Percentiles rank a stretch among this genome's conserved stretches.
Evolutionary conservation across 2,797 vertebrate genomes (phyloP).

Genomic region (Anomalospiza imberbis): DNA sequence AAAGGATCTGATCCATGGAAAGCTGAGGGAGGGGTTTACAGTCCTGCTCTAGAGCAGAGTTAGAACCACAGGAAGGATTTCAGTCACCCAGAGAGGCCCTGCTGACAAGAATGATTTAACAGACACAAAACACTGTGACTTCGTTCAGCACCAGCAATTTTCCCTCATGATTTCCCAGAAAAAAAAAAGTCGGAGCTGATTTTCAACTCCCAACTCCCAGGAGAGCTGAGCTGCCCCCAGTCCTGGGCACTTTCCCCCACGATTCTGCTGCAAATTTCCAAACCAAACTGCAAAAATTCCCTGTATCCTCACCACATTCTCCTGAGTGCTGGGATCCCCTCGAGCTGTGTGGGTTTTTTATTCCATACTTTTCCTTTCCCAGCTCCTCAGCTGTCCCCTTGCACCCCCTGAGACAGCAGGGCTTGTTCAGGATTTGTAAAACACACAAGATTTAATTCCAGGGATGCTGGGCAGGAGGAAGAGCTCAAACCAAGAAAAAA

Average conservation of each 20-base stretch:
- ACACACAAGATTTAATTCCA: neutral
- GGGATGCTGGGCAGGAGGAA: neutral
- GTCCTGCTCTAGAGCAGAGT: neutral
- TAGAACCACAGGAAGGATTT: neutral
- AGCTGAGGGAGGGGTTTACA: neutral
- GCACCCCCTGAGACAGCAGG: neutral
- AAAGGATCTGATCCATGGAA: fast-evolving
- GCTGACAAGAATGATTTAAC: neutral
- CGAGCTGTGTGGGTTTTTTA: neutral
- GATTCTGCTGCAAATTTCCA: neutral
- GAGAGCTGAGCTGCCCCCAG: neutral
- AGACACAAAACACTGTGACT: fast-evolving
- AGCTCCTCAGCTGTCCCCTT: neutral
- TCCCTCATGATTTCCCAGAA: neutral
- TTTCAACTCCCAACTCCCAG: neutral
- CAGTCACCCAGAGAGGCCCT: neutral
- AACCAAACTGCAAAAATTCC: neutral
- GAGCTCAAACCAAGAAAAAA: neutral
- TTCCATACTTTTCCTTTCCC: neutral
- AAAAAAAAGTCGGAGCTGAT: neutral
- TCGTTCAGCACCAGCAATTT: neutral
- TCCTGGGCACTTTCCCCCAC: neutral
- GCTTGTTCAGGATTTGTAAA: neutral
- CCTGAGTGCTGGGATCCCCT: neutral
- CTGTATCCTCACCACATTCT: neutral